Evolutionary conservation across 2,888 invertebrate species (phyloP), one percentile per base, ranked within the genome.

Genomic region (Epinotia demarniana): DNA sequence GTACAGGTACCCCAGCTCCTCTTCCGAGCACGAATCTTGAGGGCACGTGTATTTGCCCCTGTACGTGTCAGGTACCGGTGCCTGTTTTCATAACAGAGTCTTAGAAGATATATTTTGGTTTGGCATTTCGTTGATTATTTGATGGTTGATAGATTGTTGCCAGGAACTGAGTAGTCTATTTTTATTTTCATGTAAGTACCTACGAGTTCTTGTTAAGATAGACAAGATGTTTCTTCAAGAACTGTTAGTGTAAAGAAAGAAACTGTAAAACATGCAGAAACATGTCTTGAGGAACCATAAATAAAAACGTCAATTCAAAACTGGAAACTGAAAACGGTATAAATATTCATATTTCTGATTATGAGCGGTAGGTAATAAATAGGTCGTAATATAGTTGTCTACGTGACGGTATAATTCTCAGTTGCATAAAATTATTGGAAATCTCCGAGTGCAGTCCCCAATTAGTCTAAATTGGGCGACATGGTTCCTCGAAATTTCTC

Each of bases 61-160:
- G 92, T 99, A 99, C 27, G 95, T 95, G 88, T 99, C 99, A 3
- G 99, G 99, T 81, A 97, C 97, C 1, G 99, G 96, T 12, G 98
- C 98, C 98, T 97, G 88, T 53, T 39, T 73, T 72, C 27, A 73
- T 75, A 60, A 70, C 73, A 55, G 3, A 18, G 27, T 67, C 27
- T 72, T 57, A 75, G n/a, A 19, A 72, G 18, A 23, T 46, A 2
- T 6, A 6, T 18, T 62, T 8, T 11, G 3, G 2, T 33, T 23
- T 1, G 16, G 9, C n/a, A 33, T 61, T 61, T 57, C 57, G 57
- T 18, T 11, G 19, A 57, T 57, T 19, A 19, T 12, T 53, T 53
- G 19, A 19, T 19, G 57, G 19, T 53, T 53, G 19, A 19, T 57
- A 19, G 19, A 27, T 60, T 60, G 4, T 60, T 60, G 9, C 6